Base-by-base conservation (phyloP, 1,140 invertebrate genomes). In the Drosophila setifemur region DNA sequence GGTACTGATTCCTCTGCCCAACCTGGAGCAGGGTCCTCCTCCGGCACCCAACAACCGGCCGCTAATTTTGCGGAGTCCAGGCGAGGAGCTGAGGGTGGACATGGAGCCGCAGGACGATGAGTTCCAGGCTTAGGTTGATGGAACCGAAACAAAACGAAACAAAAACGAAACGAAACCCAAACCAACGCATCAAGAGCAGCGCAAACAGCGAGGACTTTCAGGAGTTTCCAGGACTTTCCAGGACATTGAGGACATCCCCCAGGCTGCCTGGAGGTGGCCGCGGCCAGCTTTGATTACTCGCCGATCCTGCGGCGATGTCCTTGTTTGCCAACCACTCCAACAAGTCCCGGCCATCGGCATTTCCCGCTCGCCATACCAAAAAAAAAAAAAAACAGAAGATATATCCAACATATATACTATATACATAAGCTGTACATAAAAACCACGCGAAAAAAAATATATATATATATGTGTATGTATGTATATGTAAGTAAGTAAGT, bases 311-410 rank as follows among this genome's bases (percentile, higher is more conserved):
- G 47, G 29, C 48, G 31, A 44, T 54, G 67, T 52, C 54, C 50
- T 47, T 78, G 68, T 78, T 73, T 78, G 74, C 35, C 33, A 21
- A 61, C 45, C 74, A 78, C 74, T 78, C 23, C 6, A 47, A 21
- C 6, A 47, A 21, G 18, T 33, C 12, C 11, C 6, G 31, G 31
- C 9, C 14, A 29, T 5, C 21, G 23, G 21, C 35, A 4, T 18
- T 29, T 11, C 8, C 2, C 23, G 18, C 14, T 8, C 18, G 12
- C 2, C 11, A 21, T 16, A 2, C 4, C 2, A 14, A 7, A 5
- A 16, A 25, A 16, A 18, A 3, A 16, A 7, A 43, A 3, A 53
- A n/a, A 31, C 9, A 31, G 2, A n/a, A 55, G 26, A 18, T 12
- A 31, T 0, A 12, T 11, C 1, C n/a, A 43, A n/a, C n/a, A n/a